Base-by-base conservation (phyloP, 2,113 vertebrate species). In the Psittacus erithacus region DNA sequence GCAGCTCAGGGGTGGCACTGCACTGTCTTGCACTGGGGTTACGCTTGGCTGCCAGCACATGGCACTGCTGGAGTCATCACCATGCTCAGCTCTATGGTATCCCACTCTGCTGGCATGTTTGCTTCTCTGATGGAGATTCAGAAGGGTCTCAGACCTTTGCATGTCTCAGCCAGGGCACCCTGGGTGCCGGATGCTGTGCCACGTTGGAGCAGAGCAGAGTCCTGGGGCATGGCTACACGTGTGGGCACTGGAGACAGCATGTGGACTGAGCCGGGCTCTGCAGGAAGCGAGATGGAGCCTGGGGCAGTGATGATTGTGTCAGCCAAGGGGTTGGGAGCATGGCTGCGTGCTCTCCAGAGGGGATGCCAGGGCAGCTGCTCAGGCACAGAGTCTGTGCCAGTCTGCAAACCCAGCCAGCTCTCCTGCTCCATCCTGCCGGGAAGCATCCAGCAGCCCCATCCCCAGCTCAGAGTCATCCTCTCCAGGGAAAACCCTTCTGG, bases 201-300 rank as follows among this genome's bases (percentile, higher is more conserved):
- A 53, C 18, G 39, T n/a, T 17, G 14, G n/a, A 31, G 31, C 28
- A 64, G 29, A 20, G 5, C 25, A 5, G 27, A 52, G 60, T 38
- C 44, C 17, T 3, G 1, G 18, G 19, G 27, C 71, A 52, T 2
- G n/a, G 33, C 73, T 67, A 38, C 4, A 1, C 13, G 12, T 0
- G 1, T 18, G 1, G 31, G 23, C 27, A 41, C 64, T 39, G 73
- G 19, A 53, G 23, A 11, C 47, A 44, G 38, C 17, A 0, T 0
- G 33, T 10, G 49, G 16, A 17, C 47, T 57, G 1, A 1, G 22
- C 29, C 3, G 16, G 46, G n/a, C 29, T 55, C 33, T 59, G 33
- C 22, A 59, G 57, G 57, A 59, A 24, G 33, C 3, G 13, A 59
- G 33, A 59, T 23, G 55, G 55, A 59, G 55, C 55, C 20, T 23